Base-by-base conservation (phyloP, 2,888 invertebrate species). In the Phorcus lineatus region DNA sequence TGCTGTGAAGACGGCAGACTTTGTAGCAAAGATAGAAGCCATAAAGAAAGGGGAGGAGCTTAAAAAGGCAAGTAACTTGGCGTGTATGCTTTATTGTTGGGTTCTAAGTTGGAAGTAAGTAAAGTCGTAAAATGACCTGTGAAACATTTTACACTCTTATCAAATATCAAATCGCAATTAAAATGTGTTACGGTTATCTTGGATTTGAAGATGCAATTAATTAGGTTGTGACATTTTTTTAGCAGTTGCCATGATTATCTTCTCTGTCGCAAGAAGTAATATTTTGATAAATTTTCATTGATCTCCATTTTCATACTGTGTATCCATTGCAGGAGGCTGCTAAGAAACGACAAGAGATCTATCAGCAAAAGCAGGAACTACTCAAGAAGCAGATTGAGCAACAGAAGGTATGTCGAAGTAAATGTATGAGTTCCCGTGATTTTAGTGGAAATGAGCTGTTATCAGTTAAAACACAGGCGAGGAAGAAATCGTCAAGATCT, bases 301-400 rank as follows among this genome's bases (percentile, higher is more conserved):
- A 6, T 9, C 6, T 47, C 1, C 47, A 47, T 11, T 47, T 47
- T n/a, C n/a, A n/a, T n/a, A n/a, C n/a, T 47, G 6, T 47, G 47
- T 47, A 11, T 55, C 78, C 28, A 19, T 83, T 79, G n/a, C 84
- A 90, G 91, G 90, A 90, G 84, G 96, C 96, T 1, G 92, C 96
- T 52, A 96, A 96, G 90, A 94, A 97, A 75, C 96, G 96, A 0
- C 95, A 96, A 87, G 96, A 97, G 89, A 94, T 97, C 89, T 95
- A 96, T 79, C 96, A 97, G 90, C 95, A 97, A 0, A 97, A 97
- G 85, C 97, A 97, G 89, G 96, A 96, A 85, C 92, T 98, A 82
- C 93, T 98, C n/a, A 96, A 97, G 85, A 97, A 96, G 83, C 97
- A 98, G 92, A 94, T 98, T n/a, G 95, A 96, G 52, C 97, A 98